Evolutionary conservation across 37 sponge, comb jelly and placozoan species (phyloP).

Genomic region (Hormiphora californensis): DNA sequence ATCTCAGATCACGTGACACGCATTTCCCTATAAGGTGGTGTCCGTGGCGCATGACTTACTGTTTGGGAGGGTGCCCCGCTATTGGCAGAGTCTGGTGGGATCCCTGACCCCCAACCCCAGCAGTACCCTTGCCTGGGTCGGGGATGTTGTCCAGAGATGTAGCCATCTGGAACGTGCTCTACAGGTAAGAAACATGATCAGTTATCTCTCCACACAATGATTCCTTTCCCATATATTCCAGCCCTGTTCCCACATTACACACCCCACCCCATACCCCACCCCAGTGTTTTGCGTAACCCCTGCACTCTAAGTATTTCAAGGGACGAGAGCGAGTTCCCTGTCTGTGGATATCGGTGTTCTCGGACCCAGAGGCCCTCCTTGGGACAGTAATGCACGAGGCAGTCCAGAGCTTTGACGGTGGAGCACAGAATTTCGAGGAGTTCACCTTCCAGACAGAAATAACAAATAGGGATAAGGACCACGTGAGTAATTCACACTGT

Average conservation of each 20-base stretch:
- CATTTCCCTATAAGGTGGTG: background rate
- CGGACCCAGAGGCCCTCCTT: background rate
- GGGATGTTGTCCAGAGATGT: constrained; percentile 12
- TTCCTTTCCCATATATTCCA: no score
- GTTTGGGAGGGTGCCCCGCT: background rate
- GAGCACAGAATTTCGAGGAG: background rate
- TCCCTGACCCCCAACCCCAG: constrained; percentile 34
- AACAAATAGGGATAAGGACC: constrained; percentile 17
- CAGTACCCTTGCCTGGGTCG: constrained; percentile 15
- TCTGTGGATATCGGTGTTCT: constrained; percentile 25
- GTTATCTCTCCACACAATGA: no score
- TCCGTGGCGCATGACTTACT: constrained; percentile 29
- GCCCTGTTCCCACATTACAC: no score
- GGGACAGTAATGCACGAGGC: constrained; percentile 37
- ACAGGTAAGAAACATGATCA: background rate
- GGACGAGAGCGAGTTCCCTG: constrained; percentile 10
- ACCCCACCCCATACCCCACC: background rate
- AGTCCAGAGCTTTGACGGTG: constrained; percentile 5
- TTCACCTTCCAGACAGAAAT: constrained; percentile 18
- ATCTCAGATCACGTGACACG: background rate
- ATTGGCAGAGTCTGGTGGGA: background rate
- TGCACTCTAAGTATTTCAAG: background rate
- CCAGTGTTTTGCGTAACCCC: background rate
- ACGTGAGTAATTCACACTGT: background rate
- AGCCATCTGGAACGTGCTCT: constrained; percentile 13